A percentile compares a stretch with the other conserved stretches of the same genome.
Evolutionary conservation across 2,113 vertebrate species (phyloP).

Genomic region (Trogon surrucura): DNA sequence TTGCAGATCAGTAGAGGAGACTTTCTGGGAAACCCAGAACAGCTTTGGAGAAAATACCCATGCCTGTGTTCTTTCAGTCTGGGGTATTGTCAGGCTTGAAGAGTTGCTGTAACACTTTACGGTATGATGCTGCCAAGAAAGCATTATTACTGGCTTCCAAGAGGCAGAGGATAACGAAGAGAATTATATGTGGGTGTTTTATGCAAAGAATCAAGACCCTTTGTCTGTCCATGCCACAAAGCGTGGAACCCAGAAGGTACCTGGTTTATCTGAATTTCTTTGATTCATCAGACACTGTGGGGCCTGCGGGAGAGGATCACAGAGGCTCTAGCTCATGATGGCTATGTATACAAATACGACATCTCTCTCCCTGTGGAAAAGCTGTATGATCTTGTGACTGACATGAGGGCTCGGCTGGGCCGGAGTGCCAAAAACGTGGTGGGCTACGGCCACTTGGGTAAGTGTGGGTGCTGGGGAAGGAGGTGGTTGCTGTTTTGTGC

Average conservation of each 20-base stretch:
- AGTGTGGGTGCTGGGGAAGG: conserved; percentile 37
- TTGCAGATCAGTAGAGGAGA: not conserved
- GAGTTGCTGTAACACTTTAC: not conserved
- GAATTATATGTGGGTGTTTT: not conserved
- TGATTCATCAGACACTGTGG: conserved; percentile 83
- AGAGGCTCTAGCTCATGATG: conserved; percentile 87
- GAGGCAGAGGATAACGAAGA: not conserved
- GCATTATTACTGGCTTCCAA: not conserved
- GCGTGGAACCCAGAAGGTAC: not conserved
- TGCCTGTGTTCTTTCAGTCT: not conserved
- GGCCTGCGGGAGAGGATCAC: conserved; percentile 91
- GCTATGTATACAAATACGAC: conserved; percentile 92
- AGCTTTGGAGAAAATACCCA: not conserved
- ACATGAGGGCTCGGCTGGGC: conserved; percentile 81
- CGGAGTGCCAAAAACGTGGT: conserved; percentile 84
- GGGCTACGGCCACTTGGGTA: conserved; percentile 94
- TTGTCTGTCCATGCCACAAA: not conserved
- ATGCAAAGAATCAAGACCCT: not conserved
- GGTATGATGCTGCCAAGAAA: not conserved
- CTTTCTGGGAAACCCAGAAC: not conserved
- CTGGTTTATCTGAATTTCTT: not conserved
- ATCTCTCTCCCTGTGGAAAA: conserved; percentile 87
- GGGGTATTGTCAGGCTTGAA: not conserved
- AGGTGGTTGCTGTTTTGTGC: not conserved
- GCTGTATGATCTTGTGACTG: conserved; percentile 89